phyloP scores from a whole-genome alignment of 2,797 vertebrate genomes.

The Pyrocephalus nanus region DNA sequence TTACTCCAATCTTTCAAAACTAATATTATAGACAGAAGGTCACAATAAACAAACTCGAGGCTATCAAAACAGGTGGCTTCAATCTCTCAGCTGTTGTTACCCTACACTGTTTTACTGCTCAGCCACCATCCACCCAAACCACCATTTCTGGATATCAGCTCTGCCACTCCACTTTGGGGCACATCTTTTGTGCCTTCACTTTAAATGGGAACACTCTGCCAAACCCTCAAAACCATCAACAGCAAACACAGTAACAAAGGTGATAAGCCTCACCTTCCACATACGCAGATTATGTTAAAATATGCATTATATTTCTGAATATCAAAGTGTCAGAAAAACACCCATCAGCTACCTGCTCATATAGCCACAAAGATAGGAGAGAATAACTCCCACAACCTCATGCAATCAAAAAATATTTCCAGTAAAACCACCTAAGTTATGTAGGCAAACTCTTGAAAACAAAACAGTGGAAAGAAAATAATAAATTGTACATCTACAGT shows the following conservation, averaged over 20 bases:
- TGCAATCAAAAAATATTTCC: not conserved
- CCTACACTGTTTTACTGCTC: not conserved
- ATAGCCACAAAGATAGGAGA: not conserved
- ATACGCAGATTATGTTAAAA: not conserved
- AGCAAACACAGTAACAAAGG: not conserved
- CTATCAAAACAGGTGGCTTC: not conserved
- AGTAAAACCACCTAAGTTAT: not conserved
- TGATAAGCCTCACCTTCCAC: not conserved
- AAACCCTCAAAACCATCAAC: not conserved
- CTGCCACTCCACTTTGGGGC: not conserved
- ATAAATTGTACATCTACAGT: not conserved
- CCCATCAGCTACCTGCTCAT: not conserved
- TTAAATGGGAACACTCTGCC: not conserved
- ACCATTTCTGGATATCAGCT: not conserved
- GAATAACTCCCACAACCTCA: not conserved
- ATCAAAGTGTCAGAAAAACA: not conserved
- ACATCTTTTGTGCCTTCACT: not conserved
- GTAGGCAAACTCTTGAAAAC: not conserved
- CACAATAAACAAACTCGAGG: not conserved
- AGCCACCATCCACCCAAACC: not conserved
- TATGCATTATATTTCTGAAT: fast-evolving
- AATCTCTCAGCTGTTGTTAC: not conserved
- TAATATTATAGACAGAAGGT: not conserved
- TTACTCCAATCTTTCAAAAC: not conserved
- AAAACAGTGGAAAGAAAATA: not conserved